phyloP scores from a whole-genome alignment of 2,113 vertebrate genomes.

The Oncorhynchus gorbuscha region DNA sequence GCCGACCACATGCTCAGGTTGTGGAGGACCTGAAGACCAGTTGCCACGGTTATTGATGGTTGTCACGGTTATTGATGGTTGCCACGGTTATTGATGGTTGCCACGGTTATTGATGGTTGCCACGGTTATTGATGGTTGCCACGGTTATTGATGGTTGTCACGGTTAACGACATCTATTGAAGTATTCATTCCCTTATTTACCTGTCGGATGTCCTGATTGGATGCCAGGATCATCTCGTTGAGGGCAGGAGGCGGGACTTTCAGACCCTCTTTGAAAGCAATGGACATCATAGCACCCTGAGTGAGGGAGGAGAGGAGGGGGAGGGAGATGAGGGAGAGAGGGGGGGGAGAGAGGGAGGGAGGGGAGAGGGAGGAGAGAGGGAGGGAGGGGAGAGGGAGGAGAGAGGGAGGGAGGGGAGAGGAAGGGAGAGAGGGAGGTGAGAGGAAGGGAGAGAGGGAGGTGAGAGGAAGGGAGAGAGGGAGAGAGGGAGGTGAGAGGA shows the following conservation, averaged over 20 bases:
- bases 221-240: conserved; percentile 95
- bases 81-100: not conserved
- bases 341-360: too few relatives aligned
- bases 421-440: too few relatives aligned
- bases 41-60: not conserved
- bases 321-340: too few relatives aligned
- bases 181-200: conserved; percentile 52
- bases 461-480: too few relatives aligned
- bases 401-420: too few relatives aligned
- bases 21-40: not conserved
- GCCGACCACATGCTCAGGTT: too few relatives aligned
- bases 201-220: conserved; percentile 97
- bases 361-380: too few relatives aligned
- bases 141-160: not conserved
- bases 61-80: not conserved
- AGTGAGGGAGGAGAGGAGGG: not conserved
- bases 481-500: rapidly evolving
- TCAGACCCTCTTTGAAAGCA: conserved; percentile 94
- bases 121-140: not conserved
- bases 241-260: conserved; percentile 91
- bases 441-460: too few relatives aligned
- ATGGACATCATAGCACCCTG: conserved; percentile 97
- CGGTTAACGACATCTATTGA: too few relatives aligned
- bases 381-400: too few relatives aligned
- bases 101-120: not conserved